Percentiles rank a stretch among this genome's conserved stretches.
Evolutionary conservation across 2,888 invertebrate genomes (phyloP).

Genomic region (Plebejus argus): DNA sequence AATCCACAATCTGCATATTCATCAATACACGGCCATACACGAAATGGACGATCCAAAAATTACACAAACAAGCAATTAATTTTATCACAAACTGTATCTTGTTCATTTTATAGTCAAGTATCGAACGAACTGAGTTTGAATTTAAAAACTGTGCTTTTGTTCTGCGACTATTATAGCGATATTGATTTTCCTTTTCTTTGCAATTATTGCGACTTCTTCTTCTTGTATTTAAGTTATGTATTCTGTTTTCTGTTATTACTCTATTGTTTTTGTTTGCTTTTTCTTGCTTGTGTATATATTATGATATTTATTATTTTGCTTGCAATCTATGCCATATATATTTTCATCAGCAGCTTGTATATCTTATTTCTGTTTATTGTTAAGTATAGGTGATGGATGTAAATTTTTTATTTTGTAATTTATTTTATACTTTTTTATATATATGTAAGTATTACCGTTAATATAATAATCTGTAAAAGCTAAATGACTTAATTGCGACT

Average conservation of each 20-base stretch:
- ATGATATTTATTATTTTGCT: background rate
- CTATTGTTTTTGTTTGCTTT: constrained; percentile 11
- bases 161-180: background rate
- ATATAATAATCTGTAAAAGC: background rate
- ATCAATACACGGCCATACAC: background rate
- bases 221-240: background rate
- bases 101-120: background rate
- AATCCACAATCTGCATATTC: background rate
- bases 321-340: constrained; percentile 1
- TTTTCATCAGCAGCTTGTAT: background rate
- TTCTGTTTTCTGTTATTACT: background rate
- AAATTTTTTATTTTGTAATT: background rate
- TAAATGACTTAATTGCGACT: background rate
- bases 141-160: background rate
- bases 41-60: background rate
- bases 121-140: background rate
- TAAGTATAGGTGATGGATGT: background rate
- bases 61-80: background rate
- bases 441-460: background rate
- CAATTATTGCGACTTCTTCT: background rate
- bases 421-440: background rate
- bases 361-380: background rate
- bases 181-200: constrained; percentile 12
- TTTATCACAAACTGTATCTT: constrained; percentile 2
- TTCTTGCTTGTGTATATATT: background rate